These are phyloP conservation scores for Enchytraeus crypticus DNA, from an alignment of 2,888 invertebrate species.

Conservation along the genomic window DNA sequence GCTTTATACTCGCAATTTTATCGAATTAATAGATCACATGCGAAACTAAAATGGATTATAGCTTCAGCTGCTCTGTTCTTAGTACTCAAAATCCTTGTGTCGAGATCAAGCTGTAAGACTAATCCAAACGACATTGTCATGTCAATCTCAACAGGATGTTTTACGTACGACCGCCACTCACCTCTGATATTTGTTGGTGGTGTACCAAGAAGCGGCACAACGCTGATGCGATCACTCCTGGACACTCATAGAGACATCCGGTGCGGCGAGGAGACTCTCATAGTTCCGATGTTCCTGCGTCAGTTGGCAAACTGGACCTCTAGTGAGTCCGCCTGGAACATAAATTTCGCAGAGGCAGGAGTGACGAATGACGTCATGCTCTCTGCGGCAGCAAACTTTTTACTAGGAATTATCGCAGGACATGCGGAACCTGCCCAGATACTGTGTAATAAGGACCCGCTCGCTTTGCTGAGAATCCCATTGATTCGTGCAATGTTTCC, in stretches of 20 bases:
- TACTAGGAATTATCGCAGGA: slow-evolving; percentile 66
- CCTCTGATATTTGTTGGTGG: slow-evolving; percentile 75
- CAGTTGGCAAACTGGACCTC: slow-evolving; percentile 83
- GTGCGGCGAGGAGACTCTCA: slow-evolving; percentile 89
- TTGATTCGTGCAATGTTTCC: slow-evolving; percentile 92
- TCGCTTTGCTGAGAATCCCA: slow-evolving; percentile 90
- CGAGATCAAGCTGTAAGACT: too few relatives aligned
- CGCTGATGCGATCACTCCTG: slow-evolving; percentile 92
- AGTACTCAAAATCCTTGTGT: too few relatives aligned
- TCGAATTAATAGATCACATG: too few relatives aligned
- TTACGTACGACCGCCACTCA: slow-evolving; percentile 78
- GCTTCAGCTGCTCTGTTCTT: too few relatives aligned
- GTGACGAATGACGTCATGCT: slow-evolving; percentile 84
- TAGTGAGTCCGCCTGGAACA: too few relatives aligned
- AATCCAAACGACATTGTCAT: too few relatives aligned
- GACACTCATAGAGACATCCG: slow-evolving; percentile 96
- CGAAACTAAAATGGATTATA: too few relatives aligned
- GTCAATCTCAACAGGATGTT: too few relatives aligned
- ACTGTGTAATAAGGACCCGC: slow-evolving; percentile 97
- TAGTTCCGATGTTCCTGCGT: slow-evolving; percentile 45
- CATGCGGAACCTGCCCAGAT: slow-evolving; percentile 86
- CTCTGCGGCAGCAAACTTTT: slow-evolving; percentile 91
- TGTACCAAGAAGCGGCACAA: slow-evolving; percentile 92
- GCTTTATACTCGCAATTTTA: too few relatives aligned
- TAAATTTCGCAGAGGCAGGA: too few relatives aligned